phyloP scores from a whole-genome alignment of 2,113 vertebrate species.

The Larimichthys crocea region DNA sequence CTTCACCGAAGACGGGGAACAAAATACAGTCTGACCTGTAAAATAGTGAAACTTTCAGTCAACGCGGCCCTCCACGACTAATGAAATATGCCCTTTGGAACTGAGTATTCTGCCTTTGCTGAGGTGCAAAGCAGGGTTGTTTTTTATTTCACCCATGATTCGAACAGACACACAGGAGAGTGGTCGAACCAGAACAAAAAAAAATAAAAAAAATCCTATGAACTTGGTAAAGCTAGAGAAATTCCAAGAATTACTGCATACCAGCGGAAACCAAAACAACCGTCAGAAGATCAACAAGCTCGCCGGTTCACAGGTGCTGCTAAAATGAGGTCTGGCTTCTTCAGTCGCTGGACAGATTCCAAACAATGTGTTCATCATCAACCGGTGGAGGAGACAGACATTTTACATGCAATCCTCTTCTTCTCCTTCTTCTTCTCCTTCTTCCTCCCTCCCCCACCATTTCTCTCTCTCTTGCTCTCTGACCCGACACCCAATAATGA shows the following conservation, averaged over 20 bases:
- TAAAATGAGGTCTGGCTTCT: slow-evolving; percentile 4
- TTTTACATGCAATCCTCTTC: slow-evolving; percentile 16
- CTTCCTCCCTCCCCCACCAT: slow-evolving; percentile 14
- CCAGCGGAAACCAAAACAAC: slow-evolving; percentile 22
- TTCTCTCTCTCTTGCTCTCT: slow-evolving; percentile 25
- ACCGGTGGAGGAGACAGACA: slow-evolving; percentile 18
- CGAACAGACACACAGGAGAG: slow-evolving; percentile 38
- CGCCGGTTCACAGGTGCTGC: background rate
- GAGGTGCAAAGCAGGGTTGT: slow-evolving; percentile 39
- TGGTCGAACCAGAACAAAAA: slow-evolving; percentile 23
- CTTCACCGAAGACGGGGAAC: slow-evolving; percentile 1
- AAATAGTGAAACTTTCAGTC: slow-evolving; percentile 43
- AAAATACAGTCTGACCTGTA: slow-evolving; percentile 10
- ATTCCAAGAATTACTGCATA: slow-evolving; percentile 35
- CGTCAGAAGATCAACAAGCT: slow-evolving; percentile 17
- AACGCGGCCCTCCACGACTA: slow-evolving; percentile 25
- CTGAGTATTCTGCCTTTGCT: slow-evolving; percentile 46
- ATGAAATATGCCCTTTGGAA: slow-evolving; percentile 70
- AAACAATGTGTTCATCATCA: slow-evolving; percentile 45
- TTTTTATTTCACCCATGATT: slow-evolving; percentile 50
- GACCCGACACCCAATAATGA: slow-evolving; percentile 31
- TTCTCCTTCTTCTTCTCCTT: no score
- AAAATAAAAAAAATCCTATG: background rate
- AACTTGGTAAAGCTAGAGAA: slow-evolving; percentile 31
- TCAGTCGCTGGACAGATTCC: slow-evolving; percentile 18